A percentile compares a stretch with the other conserved stretches of the same genome.
phyloP scores from a whole-genome alignment of 2,797 vertebrate genomes.

The Zenarchopterus dispar region DNA sequence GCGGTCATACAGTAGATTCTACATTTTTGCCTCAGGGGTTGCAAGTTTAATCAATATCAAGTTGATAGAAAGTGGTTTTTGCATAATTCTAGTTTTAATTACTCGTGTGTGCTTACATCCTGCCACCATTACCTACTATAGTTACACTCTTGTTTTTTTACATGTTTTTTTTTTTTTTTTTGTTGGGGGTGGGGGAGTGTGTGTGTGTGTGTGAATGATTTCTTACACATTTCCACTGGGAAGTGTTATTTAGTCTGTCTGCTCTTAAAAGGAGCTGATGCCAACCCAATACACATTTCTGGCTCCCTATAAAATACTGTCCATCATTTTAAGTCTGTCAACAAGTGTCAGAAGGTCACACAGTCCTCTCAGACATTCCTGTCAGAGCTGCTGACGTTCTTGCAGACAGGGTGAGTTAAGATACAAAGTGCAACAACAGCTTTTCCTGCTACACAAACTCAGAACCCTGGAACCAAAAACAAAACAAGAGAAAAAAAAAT shows the following conservation, averaged over 20 bases:
- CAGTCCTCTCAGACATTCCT: conserved; percentile 50
- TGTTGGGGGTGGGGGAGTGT: no score
- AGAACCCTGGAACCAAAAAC: conserved; percentile 28
- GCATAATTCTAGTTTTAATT: conserved; percentile 56
- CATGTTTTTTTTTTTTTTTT: no score
- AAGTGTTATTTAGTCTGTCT: conserved; percentile 32
- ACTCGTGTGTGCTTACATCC: conserved; percentile 59
- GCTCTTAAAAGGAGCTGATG: conserved; percentile 26
- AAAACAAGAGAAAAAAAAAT: neutral
- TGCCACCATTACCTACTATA: conserved; percentile 17
- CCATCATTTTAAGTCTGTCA: conserved; percentile 66
- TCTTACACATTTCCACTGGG: conserved; percentile 19
- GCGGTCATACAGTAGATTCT: conserved; percentile 21
- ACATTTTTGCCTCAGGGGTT: conserved; percentile 18
- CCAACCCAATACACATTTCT: conserved; percentile 34
- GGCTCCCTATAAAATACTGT: conserved; percentile 53
- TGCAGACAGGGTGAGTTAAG: conserved; percentile 40
- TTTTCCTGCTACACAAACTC: conserved; percentile 29
- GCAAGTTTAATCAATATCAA: conserved; percentile 5
- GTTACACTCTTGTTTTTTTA: neutral
- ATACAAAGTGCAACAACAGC: conserved; percentile 41
- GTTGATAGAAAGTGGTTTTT: conserved; percentile 49
- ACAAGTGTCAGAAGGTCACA: conserved; percentile 60
- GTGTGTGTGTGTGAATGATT: no score
- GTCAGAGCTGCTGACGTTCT: conserved; percentile 27